Conservation (phyloP, 1,140 invertebrate genomes). For the Cydia splendana region DNA sequence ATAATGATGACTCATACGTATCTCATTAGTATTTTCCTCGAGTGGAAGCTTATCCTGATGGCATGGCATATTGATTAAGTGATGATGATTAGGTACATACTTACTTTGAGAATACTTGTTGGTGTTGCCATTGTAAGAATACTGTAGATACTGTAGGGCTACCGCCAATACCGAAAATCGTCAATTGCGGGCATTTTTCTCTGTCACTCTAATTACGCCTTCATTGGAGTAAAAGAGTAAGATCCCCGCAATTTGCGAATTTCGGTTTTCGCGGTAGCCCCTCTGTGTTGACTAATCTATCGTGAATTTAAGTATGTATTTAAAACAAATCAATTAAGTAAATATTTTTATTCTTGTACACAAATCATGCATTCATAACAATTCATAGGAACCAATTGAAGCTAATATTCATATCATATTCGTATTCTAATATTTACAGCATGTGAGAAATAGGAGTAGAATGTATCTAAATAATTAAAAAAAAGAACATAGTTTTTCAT, state of each 20-base stretch:
- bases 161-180: no score
- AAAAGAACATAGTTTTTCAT: conserved; percentile 9
- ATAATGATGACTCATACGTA: conserved; percentile 7
- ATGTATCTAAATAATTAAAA: background rate
- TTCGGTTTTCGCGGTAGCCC: no score
- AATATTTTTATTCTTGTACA: conserved; percentile 20
- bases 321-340: background rate
- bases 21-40: background rate
- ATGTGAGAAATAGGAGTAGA: background rate
- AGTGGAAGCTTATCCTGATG: background rate
- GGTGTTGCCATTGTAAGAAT: no score
- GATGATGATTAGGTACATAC: background rate
- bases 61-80: background rate
- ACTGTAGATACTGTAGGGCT: no score
- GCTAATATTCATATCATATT: background rate
- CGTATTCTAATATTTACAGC: conserved; percentile 22
- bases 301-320: no score
- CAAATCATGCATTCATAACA: conserved; percentile 23
- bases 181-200: no score
- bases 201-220: no score
- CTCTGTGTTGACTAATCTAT: no score
- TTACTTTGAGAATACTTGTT: no score
- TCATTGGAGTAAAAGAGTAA: no score
- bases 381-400: conserved; percentile 18
- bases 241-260: no score